Base-by-base conservation (phyloP, 2,797 vertebrate species). In the Chelmon rostratus region DNA sequence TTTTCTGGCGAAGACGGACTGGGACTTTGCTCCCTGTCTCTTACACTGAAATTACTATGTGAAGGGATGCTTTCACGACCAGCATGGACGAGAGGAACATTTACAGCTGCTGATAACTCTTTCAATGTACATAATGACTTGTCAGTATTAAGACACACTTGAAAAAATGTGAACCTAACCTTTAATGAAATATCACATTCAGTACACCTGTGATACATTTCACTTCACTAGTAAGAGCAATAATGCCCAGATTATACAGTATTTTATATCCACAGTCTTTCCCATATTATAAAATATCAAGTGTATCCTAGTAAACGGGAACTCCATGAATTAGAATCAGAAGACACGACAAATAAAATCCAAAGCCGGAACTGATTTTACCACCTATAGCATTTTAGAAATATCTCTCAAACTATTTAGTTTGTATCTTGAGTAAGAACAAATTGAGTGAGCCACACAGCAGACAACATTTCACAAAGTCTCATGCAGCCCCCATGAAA, bases 401-500 rank as follows among this genome's bases (percentile, higher is more conserved):
- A 37, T 40, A 46, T 61, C 19, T n/a, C 5, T 54, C 0, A 58
- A 64, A 58, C 4, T 23, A 23, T 11, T 33, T 21, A 6, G 33
- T 19, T 3, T 46, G 37, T n/a, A 49, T 64, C 12, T 62, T 61
- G 31, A 6, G 13, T 9, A 33, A 18, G 37, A 23, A 57, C 47
- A 21, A 9, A 2, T 56, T 31, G 6, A 53, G n/a, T 7, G 35
- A 58, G 8, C 6, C 3, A 23, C 19, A 19, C 8, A 31, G 42
- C 25, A 2, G 23, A 64, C 19, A 50, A 8, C 16, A 42, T 78
- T 47, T 47, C 3, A 2, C 4, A 50, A 11, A 28, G 13, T 66
- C 57, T 79, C 23, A 12, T 59, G 38, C 52, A 81, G 16, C 67
- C 64, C 40, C 3, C 0, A 42, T 71, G 68, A 52, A 72, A 81